Base-by-base conservation (phyloP, 2,888 invertebrate species). In the Eueremaeus valkanovi region DNA sequence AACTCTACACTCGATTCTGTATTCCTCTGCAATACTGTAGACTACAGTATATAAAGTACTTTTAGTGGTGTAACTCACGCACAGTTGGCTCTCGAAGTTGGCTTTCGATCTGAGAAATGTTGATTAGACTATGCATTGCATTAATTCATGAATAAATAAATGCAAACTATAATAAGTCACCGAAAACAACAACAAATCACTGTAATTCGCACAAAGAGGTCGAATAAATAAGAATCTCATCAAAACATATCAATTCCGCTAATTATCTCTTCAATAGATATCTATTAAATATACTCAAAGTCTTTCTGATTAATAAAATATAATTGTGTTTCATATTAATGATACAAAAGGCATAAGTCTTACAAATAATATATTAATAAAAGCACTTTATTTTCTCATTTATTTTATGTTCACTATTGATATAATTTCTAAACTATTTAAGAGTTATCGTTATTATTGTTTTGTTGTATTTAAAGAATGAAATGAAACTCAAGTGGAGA, bases 131-230 rank as follows among this genome's bases (percentile, higher is more conserved):
- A 5, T 61, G 27, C 24, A 61, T 31, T 61, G 61, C 61, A 61
- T 61, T 61, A 61, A 61, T 61, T 61, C 61, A 61, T 61, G 61
- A 61, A 61, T 61, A 61, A 61, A 61, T 61, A 61, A 61, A 61
- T 61, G 5, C 61, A 31, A 61, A 55, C 31, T 61, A 61, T 31
- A 61, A 31, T 61, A 61, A 61, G 31, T 61, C 61, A 31, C 61
- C 31, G 31, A 61, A 61, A n/a, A 61, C 5, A 31, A 61, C 61
- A 61, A 31, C 27, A 31, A 61, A 31, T 31, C 31, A 21, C 31
- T 31, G 61, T 9, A 24, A 27, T 6, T 51, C 27, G 3, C 9
- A 29, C 29, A 55, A 31, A 61, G 61, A 24, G 61, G 61, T 61
- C 61, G 31, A 61, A 31, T 31, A 31, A 61, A 61, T 61, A 61